A percentile compares a stretch with the other conserved stretches of the same genome.
Evolutionary conservation across 2,888 invertebrate genomes (phyloP).

Genomic region (Agrotis segetum): DNA sequence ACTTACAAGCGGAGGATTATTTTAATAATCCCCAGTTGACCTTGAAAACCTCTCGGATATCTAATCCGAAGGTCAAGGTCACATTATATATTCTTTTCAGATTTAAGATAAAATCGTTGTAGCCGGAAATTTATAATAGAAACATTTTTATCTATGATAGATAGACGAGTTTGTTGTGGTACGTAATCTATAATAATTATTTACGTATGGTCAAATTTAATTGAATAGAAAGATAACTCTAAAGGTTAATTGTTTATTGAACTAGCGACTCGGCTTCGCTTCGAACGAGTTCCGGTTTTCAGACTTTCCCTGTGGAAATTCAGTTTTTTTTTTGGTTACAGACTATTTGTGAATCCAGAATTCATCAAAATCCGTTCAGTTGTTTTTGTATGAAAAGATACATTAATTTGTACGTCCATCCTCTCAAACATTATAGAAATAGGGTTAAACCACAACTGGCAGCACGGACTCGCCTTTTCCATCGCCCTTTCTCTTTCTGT

Average conservation of each 20-base stretch:
- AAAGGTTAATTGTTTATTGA: background rate
- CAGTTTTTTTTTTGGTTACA: too few species aligned
- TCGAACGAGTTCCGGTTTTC: too few species aligned
- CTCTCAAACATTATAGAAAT: too few species aligned
- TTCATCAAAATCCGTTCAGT: too few species aligned
- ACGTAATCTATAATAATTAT: slow-evolving; percentile 2
- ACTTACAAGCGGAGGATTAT: slow-evolving; percentile 4
- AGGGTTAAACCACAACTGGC: too few species aligned
- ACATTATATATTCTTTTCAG: background rate
- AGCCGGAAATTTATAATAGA: slow-evolving; percentile 7
- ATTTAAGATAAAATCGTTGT: slow-evolving; percentile 3
- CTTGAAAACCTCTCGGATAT: slow-evolving; percentile 8
- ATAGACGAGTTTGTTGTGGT: slow-evolving; percentile 7
- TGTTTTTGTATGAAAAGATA: too few species aligned
- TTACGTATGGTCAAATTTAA: background rate
- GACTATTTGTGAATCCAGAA: too few species aligned
- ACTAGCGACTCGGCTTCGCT: background rate
- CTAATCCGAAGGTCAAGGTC: slow-evolving; percentile 11
- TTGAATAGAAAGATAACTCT: slow-evolving; percentile 1
- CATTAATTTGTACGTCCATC: too few species aligned
- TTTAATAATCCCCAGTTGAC: slow-evolving; percentile 14
- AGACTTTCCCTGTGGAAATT: too few species aligned
- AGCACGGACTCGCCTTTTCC: too few species aligned
- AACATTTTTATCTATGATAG: slow-evolving; percentile 1
- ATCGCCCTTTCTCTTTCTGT: too few species aligned